Evolutionary conservation across 1,140 invertebrate species (phyloP).

Genomic region (Anastatus disparis): DNA sequence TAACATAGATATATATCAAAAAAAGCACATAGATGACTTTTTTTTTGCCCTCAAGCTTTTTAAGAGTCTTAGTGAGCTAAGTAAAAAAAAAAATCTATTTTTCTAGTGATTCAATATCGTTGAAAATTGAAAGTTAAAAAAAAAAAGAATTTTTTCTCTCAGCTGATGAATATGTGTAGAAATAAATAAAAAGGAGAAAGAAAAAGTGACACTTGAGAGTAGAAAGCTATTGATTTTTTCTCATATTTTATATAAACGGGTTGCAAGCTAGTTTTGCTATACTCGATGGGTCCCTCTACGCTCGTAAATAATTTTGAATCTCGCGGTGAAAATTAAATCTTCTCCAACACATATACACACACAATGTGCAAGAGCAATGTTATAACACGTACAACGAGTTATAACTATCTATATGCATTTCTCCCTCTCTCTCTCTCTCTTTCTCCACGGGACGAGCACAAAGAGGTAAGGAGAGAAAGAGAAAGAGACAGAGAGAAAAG

Average conservation of each 20-base stretch:
- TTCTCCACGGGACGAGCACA: too few relatives aligned
- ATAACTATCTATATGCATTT: too few relatives aligned
- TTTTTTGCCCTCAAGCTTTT: neutral
- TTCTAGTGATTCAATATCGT: too few relatives aligned
- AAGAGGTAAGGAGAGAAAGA: neutral
- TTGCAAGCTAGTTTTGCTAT: neutral
- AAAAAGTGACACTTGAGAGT: neutral
- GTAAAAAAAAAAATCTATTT: too few relatives aligned
- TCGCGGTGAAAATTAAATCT: conserved; percentile 25
- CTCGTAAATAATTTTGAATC: conserved; percentile 31
- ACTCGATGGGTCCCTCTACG: neutral
- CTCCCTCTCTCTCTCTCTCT: too few relatives aligned
- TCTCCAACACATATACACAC: neutral
- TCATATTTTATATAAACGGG: conserved; percentile 14
- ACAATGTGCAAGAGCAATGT: neutral
- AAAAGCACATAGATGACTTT: too few relatives aligned
- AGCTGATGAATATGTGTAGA: too few relatives aligned
- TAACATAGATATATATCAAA: neutral
- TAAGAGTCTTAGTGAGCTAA: neutral
- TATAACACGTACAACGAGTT: neutral
- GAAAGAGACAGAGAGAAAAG: neutral
- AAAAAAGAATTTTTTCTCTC: too few relatives aligned
- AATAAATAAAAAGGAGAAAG: neutral
- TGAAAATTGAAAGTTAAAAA: too few relatives aligned
- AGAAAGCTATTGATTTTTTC: conserved; percentile 24